Conservation (phyloP, 2,797 vertebrate species). For the Sylvilagus floridanus region DNA sequence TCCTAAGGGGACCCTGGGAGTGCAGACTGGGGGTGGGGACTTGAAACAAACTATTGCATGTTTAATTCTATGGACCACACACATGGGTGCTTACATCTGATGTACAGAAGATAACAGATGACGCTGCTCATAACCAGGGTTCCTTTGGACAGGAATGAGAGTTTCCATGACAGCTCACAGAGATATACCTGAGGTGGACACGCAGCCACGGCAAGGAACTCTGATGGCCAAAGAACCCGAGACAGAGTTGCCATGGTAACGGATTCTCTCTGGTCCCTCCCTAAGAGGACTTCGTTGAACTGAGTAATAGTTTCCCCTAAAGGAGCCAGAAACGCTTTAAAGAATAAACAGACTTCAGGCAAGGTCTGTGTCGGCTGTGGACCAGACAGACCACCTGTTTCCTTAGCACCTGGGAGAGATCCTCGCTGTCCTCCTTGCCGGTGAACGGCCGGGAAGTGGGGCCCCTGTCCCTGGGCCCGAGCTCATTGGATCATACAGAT, state of each 20-base stretch:
- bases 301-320: not conserved
- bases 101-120: not conserved
- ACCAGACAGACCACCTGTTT: not conserved
- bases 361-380: not conserved
- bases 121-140: not conserved
- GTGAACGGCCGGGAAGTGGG: not conserved
- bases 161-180: not conserved
- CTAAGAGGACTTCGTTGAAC: not conserved
- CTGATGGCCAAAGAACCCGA: not conserved
- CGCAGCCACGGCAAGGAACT: not conserved
- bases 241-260: not conserved
- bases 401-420: not conserved
- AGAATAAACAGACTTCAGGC: not conserved
- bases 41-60: not conserved
- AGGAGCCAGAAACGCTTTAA: not conserved
- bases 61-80: not conserved
- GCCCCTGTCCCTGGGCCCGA: not conserved
- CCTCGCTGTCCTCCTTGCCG: not conserved
- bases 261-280: not conserved
- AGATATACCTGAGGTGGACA: not conserved
- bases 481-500: not conserved
- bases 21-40: accelerated
- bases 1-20: not conserved
- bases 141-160: not conserved
- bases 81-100: not conserved